Evolutionary conservation across 64 coral and sea anemone genomes (phyloP), one percentile per base, ranked within the genome.

Genomic region (Orbicella faveolata): DNA sequence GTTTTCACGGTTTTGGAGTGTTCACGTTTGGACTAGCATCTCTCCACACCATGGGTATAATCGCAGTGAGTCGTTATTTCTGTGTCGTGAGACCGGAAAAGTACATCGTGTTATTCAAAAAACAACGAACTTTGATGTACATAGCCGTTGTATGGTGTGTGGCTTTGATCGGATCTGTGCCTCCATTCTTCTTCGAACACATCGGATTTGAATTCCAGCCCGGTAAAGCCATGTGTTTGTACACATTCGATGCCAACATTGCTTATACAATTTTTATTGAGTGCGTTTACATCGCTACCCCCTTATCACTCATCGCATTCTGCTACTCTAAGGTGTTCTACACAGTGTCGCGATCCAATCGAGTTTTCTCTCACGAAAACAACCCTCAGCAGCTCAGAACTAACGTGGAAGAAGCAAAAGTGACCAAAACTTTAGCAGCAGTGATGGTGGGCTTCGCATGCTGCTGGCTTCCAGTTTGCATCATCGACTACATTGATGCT

Each of bases 171-270:
- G 63, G 87, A 15, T 94, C 92, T 9, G 75, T 90, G 7, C 87
- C 92, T 0, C 87, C 92, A 4, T 77, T 85, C 26, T 64, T 90
- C 20, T 78, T 94, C 64, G 17, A 25, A 41, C 76, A 64, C 26
- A 72, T 79, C 9, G 75, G 79, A 0, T 94, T 83, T 51, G 63
- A 87, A 15, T 90, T 94, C 25, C 92, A 94, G 74, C 92, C 92
- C 15, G 92, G 87, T 48, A 94, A 94, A 76, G 92, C 87, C 17
- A 37, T 89, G 63, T 94, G 92, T 55, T 61, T 93, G n/a, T 94
- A 94, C 76, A 66, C 78, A 4, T 94, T 94, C 34, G 92, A 94
- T 23, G 78, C 76, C 55, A 89, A 94, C 37, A 76, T 94, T 1
- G 74, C 87, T 13, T 94, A 75, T 54, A 94, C 92, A 1, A 63